Conservation (phyloP, 2,888 invertebrate species). For the Andrena dorsata region DNA sequence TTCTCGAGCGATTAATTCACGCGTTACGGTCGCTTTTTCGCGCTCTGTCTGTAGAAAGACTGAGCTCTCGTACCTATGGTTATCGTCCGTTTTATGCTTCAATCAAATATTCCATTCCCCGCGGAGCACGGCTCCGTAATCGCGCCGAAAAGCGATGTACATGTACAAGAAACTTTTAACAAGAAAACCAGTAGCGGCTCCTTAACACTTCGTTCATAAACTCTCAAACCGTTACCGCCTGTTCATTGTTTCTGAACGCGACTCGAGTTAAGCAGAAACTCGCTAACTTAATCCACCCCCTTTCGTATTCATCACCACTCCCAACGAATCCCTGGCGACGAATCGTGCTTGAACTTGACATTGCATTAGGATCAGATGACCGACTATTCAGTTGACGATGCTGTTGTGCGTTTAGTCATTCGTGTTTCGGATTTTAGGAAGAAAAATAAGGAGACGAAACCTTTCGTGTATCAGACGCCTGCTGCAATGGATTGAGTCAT, state of each 20-base stretch:
- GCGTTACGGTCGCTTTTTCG: not conserved
- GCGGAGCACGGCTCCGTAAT: constrained; percentile 1
- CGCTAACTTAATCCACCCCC: constrained; percentile 47
- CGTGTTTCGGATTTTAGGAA: no score
- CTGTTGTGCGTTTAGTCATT: not conserved
- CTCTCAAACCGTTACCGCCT: constrained; percentile 30
- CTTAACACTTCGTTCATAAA: constrained; percentile 52
- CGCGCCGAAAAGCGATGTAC: not conserved
- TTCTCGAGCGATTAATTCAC: not conserved
- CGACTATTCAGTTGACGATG: not conserved
- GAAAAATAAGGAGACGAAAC: no score
- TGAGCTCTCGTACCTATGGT: not conserved
- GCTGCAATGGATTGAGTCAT: not conserved
- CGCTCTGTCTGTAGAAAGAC: not conserved
- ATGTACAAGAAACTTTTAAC: constrained; percentile 25
- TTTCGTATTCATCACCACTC: constrained; percentile 13
- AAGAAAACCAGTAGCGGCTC: constrained; percentile 22
- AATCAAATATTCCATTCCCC: not conserved
- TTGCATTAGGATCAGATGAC: constrained; percentile 3
- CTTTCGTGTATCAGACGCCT: not conserved
- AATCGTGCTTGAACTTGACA: constrained; percentile 37
- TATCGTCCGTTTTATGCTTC: not conserved
- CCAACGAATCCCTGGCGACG: constrained; percentile 39
- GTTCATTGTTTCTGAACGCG: constrained; percentile 42
- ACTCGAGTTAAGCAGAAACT: constrained; percentile 41